Evolutionary conservation across 2,888 invertebrate species (phyloP), one percentile per base, ranked within the genome.

Genomic region (Watsonalla binaria): DNA sequence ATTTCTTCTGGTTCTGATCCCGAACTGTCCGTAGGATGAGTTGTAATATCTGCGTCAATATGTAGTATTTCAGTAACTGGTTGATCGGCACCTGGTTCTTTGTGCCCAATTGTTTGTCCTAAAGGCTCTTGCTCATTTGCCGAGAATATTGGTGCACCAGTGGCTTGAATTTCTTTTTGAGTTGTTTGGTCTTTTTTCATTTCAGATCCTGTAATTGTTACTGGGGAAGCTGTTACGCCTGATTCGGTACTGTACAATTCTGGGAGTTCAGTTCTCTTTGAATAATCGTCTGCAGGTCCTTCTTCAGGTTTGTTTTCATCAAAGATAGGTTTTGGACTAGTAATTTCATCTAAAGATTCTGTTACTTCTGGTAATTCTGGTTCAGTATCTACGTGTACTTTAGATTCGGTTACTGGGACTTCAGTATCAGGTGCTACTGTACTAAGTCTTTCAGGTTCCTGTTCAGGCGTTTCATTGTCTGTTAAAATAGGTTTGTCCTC

Each of bases 181-280:
- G 33, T 37, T 39, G 33, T n/a, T 15, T 61, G 63, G 6, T 59
- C 55, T 52, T 55, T 53, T 37, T 56, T 57, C 50, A 55, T 54
- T 55, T 62, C 60, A 24, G 66, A 51, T 9, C 58, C 59, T 24
- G 65, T 66, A n/a, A 59, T 57, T 54, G 54, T 52, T 51, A 59
- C 62, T 52, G 52, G 47, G 51, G 61, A 53, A 57, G 65, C 59
- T 7, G 59, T 60, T 13, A 39, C 55, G 46, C 33, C 42, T 54
- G 58, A 58, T 47, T 54, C 55, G 6, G 24, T 57, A 15, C 53
- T 60, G 46, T 45, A 51, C 47, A 15, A 9, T 14, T 51, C 51
- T 42, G 58, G 51, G 35, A 53, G 50, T 54, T 51, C 55, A 45
- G 65, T 61, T 45, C 14, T 53, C 47, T 35, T 57, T 45, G 57